Evolutionary conservation across 2,888 invertebrate species (phyloP).

Genomic region (Galerucella calmariensis): DNA sequence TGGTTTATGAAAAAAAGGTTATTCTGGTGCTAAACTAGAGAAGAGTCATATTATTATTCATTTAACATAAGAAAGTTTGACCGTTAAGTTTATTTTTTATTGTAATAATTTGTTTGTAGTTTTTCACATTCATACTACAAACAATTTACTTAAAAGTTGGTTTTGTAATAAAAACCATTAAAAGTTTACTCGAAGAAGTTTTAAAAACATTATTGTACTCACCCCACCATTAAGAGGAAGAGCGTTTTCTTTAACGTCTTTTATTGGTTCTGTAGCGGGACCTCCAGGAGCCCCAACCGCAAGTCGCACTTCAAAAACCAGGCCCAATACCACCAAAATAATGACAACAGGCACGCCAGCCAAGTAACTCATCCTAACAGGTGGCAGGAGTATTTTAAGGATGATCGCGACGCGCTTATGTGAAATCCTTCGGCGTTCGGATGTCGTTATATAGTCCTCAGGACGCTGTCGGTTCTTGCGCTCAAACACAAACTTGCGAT

Average conservation of each 20-base stretch:
- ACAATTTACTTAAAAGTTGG: no score
- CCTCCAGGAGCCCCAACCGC: slow-evolving; percentile 6
- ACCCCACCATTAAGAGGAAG: not conserved
- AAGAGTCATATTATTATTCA: no score
- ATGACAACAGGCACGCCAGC: slow-evolving; percentile 27
- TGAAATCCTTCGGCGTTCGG: slow-evolving; percentile 50
- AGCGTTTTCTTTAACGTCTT: not conserved
- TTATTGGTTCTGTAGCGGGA: not conserved
- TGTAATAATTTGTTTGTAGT: no score
- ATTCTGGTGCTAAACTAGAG: no score
- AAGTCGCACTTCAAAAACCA: slow-evolving; percentile 1
- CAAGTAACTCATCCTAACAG: slow-evolving; percentile 55
- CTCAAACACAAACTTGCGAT: slow-evolving; percentile 40
- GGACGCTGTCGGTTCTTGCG: slow-evolving; percentile 54
- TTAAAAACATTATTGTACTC: no score
- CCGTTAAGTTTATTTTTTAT: no score
- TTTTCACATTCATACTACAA: no score
- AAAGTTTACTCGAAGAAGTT: no score
- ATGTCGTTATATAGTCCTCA: slow-evolving; percentile 56
- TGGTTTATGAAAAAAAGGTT: no score
- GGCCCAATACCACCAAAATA: slow-evolving; percentile 27
- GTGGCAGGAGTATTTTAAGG: slow-evolving; percentile 47
- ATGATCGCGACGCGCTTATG: slow-evolving; percentile 56
- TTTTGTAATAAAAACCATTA: no score
- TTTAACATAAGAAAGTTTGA: no score